Evolutionary conservation across 92 coral and sea anemone genomes (phyloP).

Genomic region (Bergia sp.): DNA sequence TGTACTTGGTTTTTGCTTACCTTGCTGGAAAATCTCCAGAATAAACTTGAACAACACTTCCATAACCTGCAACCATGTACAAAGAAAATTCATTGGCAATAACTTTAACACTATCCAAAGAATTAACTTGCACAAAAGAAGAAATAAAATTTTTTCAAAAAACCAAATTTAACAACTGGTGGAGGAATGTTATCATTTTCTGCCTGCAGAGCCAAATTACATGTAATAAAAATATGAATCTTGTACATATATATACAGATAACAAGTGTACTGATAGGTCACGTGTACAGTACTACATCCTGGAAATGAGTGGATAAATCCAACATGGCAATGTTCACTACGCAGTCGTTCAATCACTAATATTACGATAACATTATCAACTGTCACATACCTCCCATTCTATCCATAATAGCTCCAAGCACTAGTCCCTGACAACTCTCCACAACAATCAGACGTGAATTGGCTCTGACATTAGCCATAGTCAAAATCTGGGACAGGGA

Average conservation of each 20-base stretch:
- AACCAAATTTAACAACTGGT: background rate
- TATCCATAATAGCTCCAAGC: conserved; percentile 81
- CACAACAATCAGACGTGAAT: conserved; percentile 71
- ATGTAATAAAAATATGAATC: no score
- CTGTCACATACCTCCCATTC: conserved; percentile 85
- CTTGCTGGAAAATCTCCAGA: conserved; percentile 93
- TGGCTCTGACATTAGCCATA: conserved; percentile 82
- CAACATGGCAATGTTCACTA: no score
- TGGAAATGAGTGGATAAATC: no score
- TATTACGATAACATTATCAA: no score
- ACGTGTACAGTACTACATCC: no score
- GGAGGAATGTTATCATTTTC: background rate
- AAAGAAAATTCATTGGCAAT: background rate
- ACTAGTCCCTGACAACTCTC: conserved; percentile 93
- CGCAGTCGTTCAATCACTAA: no score
- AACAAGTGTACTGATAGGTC: no score
- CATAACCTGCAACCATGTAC: conserved; percentile 63
- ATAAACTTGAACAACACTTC: conserved; percentile 84
- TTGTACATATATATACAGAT: no score
- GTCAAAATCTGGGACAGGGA: conserved; percentile 89
- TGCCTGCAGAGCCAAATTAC: no score
- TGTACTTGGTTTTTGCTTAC: conserved; percentile 46
- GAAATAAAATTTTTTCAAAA: no score
- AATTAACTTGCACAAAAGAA: background rate
- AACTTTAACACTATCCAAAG: background rate